Base-by-base conservation (phyloP, 2,113 vertebrate species). In the Mesitornis unicolor region DNA sequence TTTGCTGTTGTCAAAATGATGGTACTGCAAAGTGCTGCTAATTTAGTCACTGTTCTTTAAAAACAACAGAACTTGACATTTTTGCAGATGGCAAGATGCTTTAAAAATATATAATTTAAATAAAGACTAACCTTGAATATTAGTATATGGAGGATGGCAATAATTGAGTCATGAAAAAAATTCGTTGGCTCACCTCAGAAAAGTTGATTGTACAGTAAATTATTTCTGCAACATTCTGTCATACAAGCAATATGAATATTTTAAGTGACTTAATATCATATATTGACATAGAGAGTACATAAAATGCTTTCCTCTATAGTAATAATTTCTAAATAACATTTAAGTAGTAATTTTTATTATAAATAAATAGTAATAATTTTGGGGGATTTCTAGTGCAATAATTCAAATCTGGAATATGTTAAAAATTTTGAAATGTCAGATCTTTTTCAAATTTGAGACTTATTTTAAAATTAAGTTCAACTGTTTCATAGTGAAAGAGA, bases 51-150 rank as follows among this genome's bases (percentile, higher is more conserved):
- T 84, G 64, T 91, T 95, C 91, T 90, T 92, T 84, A 95, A 96
- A 96, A 96, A 91, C 96, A 97, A 97, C 94, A 95, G 95, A 94
- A 93, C 89, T 93, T 97, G 94, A 96, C 93, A 96, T 97, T 96
- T 96, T 93, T 97, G 70, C 95, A 97, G 94, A 96, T 96, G 95
- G 94, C 84, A 95, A 84, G 89, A 82, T 92, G 61, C 47, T 95
- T 88, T 95, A 97, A 96, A 96, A 96, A 89, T 78, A 79, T 10
- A 64, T 76, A 28, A 87, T 85, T 96, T 95, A 96, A 96, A 96
- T 97, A 87, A 87, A 94, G 82, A 91, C 56, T 87, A 95, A 82
- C 84, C 65, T 87, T 69, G 91, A 89, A 65, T 96, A 97, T 96
- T 96, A 96, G 84, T 92, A 68, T 89, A 81, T 82, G 94, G 84